Conservation (phyloP, 1,140 invertebrate genomes). For the Nylanderia fulva region DNA sequence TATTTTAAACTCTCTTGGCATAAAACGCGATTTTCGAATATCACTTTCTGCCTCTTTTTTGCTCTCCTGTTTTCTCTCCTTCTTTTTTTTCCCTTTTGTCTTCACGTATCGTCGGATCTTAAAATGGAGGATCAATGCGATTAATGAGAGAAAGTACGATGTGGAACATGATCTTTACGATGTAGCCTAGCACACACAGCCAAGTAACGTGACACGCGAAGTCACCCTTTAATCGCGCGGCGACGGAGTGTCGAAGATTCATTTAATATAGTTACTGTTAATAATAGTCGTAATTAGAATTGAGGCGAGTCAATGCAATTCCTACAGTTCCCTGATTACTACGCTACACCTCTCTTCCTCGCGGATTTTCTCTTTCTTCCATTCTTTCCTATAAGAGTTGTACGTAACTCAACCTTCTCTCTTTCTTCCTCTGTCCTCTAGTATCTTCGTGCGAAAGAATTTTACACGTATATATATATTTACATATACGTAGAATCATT, state of each 20-base stretch:
- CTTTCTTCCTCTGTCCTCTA: neutral
- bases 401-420: neutral
- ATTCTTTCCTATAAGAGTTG: neutral
- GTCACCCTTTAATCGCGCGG: conserved; percentile 47
- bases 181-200: conserved; percentile 85
- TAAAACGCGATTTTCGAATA: conserved; percentile 51
- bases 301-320: conserved; percentile 82
- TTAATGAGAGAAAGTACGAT: conserved; percentile 68
- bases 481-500: conserved; percentile 55
- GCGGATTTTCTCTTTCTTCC: conserved; percentile 58
- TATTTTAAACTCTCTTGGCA: conserved; percentile 15
- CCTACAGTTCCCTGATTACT: conserved; percentile 79
- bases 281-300: conserved; percentile 77
- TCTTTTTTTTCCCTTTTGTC: conserved; percentile 28
- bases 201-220: conserved; percentile 82
- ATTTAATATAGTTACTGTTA: conserved; percentile 75
- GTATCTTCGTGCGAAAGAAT: neutral
- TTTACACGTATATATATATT: neutral
- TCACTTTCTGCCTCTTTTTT: conserved; percentile 10
- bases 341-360: conserved; percentile 69
- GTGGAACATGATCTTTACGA: conserved; percentile 80
- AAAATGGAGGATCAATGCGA: conserved; percentile 69
- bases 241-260: conserved; percentile 77
- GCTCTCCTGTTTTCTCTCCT: neutral
- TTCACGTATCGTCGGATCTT: conserved; percentile 56